Evolutionary conservation across 2,113 vertebrate genomes (phyloP).

Genomic region (Atlantisia rogersi): DNA sequence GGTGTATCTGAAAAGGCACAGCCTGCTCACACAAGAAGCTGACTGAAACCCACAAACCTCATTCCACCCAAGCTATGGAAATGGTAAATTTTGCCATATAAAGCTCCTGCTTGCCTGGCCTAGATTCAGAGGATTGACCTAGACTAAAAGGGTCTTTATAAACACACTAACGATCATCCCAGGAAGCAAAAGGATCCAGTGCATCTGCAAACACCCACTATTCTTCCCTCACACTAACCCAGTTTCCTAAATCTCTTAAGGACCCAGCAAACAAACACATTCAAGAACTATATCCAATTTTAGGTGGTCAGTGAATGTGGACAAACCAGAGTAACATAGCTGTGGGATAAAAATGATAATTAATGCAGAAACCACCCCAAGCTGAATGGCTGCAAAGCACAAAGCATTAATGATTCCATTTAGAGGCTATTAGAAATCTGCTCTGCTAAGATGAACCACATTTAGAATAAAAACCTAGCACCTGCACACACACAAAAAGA

Average conservation of each 20-base stretch:
- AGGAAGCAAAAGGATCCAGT: background rate
- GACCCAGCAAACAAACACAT: background rate
- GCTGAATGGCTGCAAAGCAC: conserved; percentile 50
- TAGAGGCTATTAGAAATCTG: conserved; percentile 30
- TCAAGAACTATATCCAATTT: background rate
- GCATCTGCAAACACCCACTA: background rate
- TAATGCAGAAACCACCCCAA: conserved; percentile 29
- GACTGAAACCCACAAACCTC: background rate
- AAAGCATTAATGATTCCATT: conserved; percentile 62
- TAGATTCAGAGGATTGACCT: background rate
- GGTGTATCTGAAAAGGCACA: background rate
- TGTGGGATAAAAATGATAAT: conserved; percentile 6
- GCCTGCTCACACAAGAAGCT: background rate
- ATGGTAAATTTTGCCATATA: background rate
- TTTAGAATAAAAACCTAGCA: conserved; percentile 46
- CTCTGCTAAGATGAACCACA: conserved; percentile 15
- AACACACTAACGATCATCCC: fast-evolving
- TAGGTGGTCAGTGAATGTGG: background rate
- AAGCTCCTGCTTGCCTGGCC: background rate
- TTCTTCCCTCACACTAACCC: background rate
- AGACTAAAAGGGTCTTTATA: background rate
- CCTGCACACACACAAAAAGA: conserved; percentile 42
- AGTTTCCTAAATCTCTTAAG: background rate
- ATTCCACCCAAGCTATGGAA: background rate
- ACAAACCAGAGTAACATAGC: background rate